Conservation (phyloP, 2,797 vertebrate genomes). For the Taenioides sp. region DNA sequence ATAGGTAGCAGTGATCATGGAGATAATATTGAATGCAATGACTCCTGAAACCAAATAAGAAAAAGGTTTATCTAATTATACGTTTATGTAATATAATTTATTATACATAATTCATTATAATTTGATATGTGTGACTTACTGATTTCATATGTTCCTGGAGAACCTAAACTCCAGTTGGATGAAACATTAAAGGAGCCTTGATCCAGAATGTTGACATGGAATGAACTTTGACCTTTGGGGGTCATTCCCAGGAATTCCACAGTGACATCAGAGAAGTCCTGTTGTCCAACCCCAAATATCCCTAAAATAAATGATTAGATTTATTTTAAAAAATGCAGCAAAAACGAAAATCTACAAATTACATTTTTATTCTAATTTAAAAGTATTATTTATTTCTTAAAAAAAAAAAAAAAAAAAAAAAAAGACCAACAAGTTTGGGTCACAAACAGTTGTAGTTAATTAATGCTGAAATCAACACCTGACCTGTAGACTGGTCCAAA, state of each 20-base stretch:
- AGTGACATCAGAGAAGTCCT: conserved; percentile 46
- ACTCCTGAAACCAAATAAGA: conserved; percentile 40
- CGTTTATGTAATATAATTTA: not conserved
- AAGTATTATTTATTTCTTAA: not conserved
- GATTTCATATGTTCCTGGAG: conserved; percentile 52
- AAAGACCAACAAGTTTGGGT: too few species aligned
- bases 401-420: not conserved
- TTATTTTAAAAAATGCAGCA: not conserved
- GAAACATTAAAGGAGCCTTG: conserved; percentile 58
- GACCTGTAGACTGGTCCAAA: conserved; percentile 58
- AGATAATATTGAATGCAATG: conserved; percentile 47
- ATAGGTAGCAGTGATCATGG: conserved; percentile 43
- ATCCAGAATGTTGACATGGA: conserved; percentile 39
- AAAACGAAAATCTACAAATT: not conserved
- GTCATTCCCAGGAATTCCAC: conserved; percentile 46
- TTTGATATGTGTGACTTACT: conserved; percentile 45
- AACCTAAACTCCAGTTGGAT: conserved; percentile 43
- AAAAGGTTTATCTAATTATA: not conserved
- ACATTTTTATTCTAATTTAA: not conserved
- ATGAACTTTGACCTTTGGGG: conserved; percentile 54
- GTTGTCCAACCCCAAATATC: conserved; percentile 22
- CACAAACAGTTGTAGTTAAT: not conserved
- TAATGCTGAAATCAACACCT: conserved; percentile 18
- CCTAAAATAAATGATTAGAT: conserved; percentile 25
- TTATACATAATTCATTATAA: not conserved